Conservation (phyloP, 1,140 invertebrate species). For the Hermatobates lingyangjiaoensis region DNA sequence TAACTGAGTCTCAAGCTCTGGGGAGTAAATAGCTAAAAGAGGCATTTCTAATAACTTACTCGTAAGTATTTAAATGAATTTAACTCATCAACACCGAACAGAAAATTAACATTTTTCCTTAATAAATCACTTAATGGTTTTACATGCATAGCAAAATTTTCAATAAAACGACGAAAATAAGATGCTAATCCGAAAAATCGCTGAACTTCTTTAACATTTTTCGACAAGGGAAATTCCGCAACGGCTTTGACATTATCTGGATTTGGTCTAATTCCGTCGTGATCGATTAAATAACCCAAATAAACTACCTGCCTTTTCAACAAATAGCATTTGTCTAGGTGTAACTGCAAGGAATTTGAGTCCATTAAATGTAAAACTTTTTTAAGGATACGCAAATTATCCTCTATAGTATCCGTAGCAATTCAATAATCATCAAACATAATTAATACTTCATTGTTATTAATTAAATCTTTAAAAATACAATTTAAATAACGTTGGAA, state of each 20-base stretch:
- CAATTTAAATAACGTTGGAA: constrained; percentile 19
- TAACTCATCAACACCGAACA: constrained; percentile 6
- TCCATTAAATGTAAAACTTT: constrained; percentile 11
- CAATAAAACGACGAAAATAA: constrained; percentile 18
- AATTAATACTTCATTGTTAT: constrained; percentile 8
- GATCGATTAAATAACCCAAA: constrained; percentile 13
- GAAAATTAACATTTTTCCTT: constrained; percentile 14
- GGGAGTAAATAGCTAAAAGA: constrained; percentile 13
- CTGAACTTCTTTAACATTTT: constrained; percentile 14
- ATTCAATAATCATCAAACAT: constrained; percentile 20
- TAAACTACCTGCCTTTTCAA: constrained; percentile 13
- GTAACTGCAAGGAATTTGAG: constrained; percentile 11
- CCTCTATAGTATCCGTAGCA: constrained; percentile 8
- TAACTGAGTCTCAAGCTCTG: constrained; percentile 12
- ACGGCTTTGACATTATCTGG: constrained; percentile 4
- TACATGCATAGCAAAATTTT: constrained; percentile 16
- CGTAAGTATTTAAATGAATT: constrained; percentile 14
- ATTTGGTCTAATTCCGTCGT: constrained; percentile 2
- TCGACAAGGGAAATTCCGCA: constrained; percentile 10
- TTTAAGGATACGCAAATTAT: constrained; percentile 11
- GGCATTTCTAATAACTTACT: constrained; percentile 10
- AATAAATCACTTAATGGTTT: constrained; percentile 15
- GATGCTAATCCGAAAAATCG: constrained; percentile 15
- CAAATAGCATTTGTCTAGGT: constrained; percentile 16
- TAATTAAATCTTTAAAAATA: constrained; percentile 15